Percentiles rank a stretch among this genome's conserved stretches.
These are phyloP conservation scores for Drosophila anceps DNA, from an alignment of 2,888 invertebrate genomes.

Conservation along the genomic window DNA sequence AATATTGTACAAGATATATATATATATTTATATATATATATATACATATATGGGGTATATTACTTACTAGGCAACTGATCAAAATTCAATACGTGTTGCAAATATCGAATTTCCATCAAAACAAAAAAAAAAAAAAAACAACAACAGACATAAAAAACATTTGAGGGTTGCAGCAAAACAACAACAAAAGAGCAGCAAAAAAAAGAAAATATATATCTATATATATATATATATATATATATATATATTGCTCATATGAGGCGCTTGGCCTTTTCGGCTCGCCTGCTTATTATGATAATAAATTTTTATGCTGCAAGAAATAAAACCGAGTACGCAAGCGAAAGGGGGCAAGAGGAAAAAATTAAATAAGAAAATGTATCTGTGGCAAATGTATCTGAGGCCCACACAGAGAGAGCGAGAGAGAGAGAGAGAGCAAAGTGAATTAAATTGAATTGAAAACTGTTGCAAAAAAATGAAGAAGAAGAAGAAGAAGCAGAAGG, in stretches of 20 bases:
- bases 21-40: no score
- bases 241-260: conserved; percentile 31
- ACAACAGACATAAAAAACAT: conserved; percentile 70
- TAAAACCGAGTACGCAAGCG: conserved; percentile 66
- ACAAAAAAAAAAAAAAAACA: conserved; percentile 51
- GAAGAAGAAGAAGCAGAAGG: not conserved
- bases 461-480: conserved; percentile 50
- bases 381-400: conserved; percentile 45
- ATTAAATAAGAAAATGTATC: conserved; percentile 61
- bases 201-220: conserved; percentile 8
- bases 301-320: conserved; percentile 77
- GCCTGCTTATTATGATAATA: conserved; percentile 78
- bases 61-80: conserved; percentile 73
- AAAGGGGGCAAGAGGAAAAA: conserved; percentile 32
- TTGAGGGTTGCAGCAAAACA: conserved; percentile 62
- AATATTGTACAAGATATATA: conserved; percentile 1
- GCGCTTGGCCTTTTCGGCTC: conserved; percentile 49
- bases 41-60: conserved; percentile 51
- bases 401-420: conserved; percentile 53
- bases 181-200: not conserved
- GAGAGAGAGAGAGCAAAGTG: conserved; percentile 70
- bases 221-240: conserved; percentile 4
- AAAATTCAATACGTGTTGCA: conserved; percentile 80
- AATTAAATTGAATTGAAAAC: conserved; percentile 81
- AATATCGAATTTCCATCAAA: conserved; percentile 81